Conservation (phyloP, 2,113 vertebrate genomes). For the Pterophyllum scalare region DNA sequence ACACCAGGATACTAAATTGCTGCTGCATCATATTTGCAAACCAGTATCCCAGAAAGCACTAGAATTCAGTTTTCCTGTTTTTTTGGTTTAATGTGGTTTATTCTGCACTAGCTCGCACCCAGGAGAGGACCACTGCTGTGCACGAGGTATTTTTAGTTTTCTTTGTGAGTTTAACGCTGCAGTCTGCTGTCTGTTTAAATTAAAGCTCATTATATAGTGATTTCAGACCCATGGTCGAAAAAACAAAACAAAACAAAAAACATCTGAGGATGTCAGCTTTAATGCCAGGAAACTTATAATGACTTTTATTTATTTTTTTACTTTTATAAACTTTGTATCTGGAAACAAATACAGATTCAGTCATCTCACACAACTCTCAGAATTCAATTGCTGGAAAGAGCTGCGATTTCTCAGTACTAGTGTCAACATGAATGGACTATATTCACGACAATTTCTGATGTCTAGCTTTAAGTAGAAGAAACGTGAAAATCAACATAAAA, state of each 20-base stretch:
- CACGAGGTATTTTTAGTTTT: not conserved
- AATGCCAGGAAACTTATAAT: not conserved
- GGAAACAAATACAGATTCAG: too few relatives aligned
- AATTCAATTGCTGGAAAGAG: not conserved
- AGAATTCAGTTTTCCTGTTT: not conserved
- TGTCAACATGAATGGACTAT: not conserved
- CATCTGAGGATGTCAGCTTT: not conserved
- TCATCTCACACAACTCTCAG: not conserved
- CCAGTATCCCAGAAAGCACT: not conserved
- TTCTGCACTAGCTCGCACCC: constrained; percentile 2
- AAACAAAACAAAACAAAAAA: not conserved
- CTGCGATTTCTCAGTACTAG: not conserved
- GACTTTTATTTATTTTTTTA: not conserved
- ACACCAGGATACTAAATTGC: not conserved
- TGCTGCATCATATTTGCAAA: not conserved
- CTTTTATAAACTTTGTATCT: not conserved
- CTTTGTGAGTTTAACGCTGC: not conserved
- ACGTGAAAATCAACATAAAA: not conserved
- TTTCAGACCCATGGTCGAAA: not conserved
- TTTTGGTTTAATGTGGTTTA: not conserved
- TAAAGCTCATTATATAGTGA: not conserved
- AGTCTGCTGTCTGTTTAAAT: not conserved
- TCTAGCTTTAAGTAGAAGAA: not conserved
- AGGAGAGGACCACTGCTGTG: constrained; percentile 1
- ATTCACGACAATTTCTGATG: not conserved